A percentile compares a stretch with the other conserved stretches of the same genome.
Evolutionary conservation across 1,140 invertebrate species (phyloP).

Genomic region (Drosophila pectinifera): DNA sequence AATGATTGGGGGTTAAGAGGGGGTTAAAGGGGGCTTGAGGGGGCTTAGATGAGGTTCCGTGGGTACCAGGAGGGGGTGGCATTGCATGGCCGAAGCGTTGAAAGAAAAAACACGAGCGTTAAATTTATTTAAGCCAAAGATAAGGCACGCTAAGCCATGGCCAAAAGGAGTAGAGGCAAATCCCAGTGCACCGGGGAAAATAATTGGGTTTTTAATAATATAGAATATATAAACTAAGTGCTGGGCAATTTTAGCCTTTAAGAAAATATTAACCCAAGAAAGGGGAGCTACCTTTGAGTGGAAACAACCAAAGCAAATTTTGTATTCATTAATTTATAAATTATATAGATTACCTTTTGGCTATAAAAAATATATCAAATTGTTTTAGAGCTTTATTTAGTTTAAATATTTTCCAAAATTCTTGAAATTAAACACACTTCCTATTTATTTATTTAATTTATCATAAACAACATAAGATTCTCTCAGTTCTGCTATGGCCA

Average conservation of each 20-base stretch:
- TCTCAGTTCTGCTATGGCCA: slow-evolving; percentile 36
- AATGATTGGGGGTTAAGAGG: slow-evolving; percentile 6
- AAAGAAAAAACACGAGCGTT: slow-evolving; percentile 82
- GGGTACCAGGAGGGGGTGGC: slow-evolving; percentile 8
- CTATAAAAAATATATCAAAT: no score
- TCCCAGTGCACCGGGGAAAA: background rate
- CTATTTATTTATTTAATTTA: background rate
- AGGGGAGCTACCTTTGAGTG: no score
- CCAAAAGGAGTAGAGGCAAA: slow-evolving; percentile 22
- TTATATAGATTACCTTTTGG: no score
- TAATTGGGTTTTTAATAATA: background rate
- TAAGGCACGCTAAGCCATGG: slow-evolving; percentile 54
- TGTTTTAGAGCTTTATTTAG: no score
- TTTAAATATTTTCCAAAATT: no score
- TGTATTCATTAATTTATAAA: no score
- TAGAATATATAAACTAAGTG: background rate
- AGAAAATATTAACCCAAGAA: background rate
- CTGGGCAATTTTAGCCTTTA: background rate
- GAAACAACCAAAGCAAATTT: no score
- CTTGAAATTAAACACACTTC: no score
- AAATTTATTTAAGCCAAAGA: slow-evolving; percentile 83
- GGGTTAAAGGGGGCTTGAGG: background rate
- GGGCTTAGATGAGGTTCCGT: no score
- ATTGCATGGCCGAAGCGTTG: slow-evolving; percentile 62
- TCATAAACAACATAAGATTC: background rate